Evolutionary conservation across 64 coral and sea anemone genomes (phyloP).

Genomic region (Stichodactyla mertensii): DNA sequence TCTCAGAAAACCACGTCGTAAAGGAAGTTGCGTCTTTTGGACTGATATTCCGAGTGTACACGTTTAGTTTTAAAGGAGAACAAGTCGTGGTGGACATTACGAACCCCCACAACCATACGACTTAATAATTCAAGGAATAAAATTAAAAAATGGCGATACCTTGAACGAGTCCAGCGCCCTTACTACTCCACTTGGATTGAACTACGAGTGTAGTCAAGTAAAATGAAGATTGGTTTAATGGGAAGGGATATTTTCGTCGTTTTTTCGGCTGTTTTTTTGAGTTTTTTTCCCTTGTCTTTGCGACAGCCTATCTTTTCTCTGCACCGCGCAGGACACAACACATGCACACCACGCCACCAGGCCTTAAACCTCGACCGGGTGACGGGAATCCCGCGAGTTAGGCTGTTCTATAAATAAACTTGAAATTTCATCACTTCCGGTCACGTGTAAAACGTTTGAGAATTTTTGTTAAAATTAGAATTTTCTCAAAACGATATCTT

Average conservation of each 20-base stretch:
- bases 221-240: constrained; percentile 1
- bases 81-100: constrained; percentile 79
- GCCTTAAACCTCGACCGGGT: constrained; percentile 56
- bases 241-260: background rate
- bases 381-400: constrained; percentile 12
- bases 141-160: constrained; percentile 80
- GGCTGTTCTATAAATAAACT: background rate
- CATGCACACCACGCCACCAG: constrained; percentile 66
- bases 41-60: background rate
- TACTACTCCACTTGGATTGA: background rate
- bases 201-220: background rate
- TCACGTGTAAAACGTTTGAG: background rate
- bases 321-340: constrained; percentile 96
- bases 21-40: background rate
- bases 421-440: background rate
- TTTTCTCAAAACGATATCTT: background rate
- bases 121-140: constrained; percentile 99
- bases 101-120: constrained; percentile 90
- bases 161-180: constrained; percentile 61
- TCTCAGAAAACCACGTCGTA: constrained; percentile 1
- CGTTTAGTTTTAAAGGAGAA: constrained; percentile 51
- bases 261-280: constrained; percentile 25
- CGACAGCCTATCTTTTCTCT: constrained; percentile 49
- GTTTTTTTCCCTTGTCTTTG: constrained; percentile 31
- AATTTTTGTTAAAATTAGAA: background rate